Evolutionary conservation across 1,140 invertebrate species (phyloP), one percentile per base, ranked within the genome.

Genomic region (Aphis craccivora): DNA sequence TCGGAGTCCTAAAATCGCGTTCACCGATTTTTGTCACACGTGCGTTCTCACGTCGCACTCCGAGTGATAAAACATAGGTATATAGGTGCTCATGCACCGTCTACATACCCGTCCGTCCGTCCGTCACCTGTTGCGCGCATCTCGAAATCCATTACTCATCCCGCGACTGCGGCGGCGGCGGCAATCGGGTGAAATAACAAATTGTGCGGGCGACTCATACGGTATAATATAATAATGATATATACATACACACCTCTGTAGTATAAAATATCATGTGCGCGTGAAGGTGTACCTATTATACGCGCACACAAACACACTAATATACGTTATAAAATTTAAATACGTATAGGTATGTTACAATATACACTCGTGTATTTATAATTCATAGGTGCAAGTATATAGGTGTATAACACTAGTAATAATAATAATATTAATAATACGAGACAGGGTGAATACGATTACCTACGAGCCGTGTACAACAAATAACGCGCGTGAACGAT

Each of bases 391-490:
- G 9, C 43, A 45, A 43, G 83, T 40, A 40, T 40, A 40, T n/a
- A n/a, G 40, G 43, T 87, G 45, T 20, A 45, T n/a, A 87, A 87
- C 48, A 40, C 0, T 40, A 83, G 25, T 83, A 35, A 22, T 81
- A 55, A 35, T n/a, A 87, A 45, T 87, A 40, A 6, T 83, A 81
- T 37, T 83, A 55, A 51, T 40, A 55, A 76, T 30, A 81, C 90
- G 55, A 90, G 55, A 76, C 90, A 30, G 90, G 90, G 90, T 91
- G 90, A 91, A 91, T 91, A 91, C 90, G 90, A 81, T 91, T 91
- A n/a, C n/a, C n/a, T n/a, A 91, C 55, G 55, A 55, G 30, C 35
- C 7, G 2, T 25, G 40, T 18, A 40, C 37, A 76, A 67, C 90
- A 91, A 91, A 60, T 91, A 91, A 91, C 40, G 25, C 40, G 55